Conservation (phyloP, 2,113 vertebrate genomes). For the Bucco capensis region DNA sequence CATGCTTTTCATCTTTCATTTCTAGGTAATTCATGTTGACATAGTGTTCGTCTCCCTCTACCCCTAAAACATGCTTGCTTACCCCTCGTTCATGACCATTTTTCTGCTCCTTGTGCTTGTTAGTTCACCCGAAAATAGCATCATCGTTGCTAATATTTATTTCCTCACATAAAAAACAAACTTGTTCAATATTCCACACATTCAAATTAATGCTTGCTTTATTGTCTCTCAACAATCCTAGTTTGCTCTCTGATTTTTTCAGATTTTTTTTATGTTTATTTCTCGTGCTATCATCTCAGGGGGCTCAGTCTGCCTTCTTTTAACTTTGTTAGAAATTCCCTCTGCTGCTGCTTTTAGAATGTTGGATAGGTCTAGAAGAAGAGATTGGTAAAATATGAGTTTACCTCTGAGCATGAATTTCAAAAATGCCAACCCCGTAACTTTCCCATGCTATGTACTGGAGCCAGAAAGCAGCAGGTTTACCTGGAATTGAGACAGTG, state of each 20-base stretch:
- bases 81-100: neutral
- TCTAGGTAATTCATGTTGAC: conserved; percentile 5
- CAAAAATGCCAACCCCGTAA: neutral
- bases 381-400: neutral
- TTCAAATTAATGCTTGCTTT: neutral
- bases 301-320: neutral
- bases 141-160: neutral
- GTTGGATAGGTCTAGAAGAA: neutral
- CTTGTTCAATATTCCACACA: neutral
- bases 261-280: neutral
- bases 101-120: neutral
- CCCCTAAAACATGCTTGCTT: neutral
- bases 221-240: neutral
- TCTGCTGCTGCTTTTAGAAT: neutral
- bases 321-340: neutral
- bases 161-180: neutral
- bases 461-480: neutral
- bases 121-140: neutral
- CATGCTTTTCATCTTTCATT: conserved; percentile 26
- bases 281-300: neutral
- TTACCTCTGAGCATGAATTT: neutral
- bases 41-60: neutral
- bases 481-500: neutral
- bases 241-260: neutral
- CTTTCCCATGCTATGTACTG: neutral